Percentiles rank a stretch among this genome's conserved stretches.
Conservation (phyloP, 2,888 invertebrate genomes). For the Thalpophila matura region DNA sequence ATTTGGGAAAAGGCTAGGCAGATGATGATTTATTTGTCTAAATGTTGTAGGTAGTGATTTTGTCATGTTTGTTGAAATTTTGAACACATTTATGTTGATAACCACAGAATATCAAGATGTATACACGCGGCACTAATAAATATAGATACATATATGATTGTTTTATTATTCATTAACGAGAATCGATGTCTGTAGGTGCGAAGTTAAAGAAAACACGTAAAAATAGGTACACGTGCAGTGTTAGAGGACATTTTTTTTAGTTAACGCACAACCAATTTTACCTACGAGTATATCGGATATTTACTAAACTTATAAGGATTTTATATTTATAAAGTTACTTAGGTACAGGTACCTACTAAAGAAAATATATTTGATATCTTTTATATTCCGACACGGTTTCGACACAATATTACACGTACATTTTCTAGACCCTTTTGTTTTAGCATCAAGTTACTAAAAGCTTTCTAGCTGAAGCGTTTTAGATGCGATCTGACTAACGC, state of each 20-base stretch:
- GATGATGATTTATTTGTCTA: no score
- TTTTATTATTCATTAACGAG: no score
- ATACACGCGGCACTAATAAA: no score
- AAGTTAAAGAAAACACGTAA: no score
- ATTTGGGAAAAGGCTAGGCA: no score
- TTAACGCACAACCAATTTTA: not conserved
- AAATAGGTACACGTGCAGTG: no score
- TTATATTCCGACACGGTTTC: conserved; percentile 31
- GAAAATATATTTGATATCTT: conserved; percentile 34
- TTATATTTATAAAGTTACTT: conserved; percentile 29
- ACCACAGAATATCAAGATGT: no score
- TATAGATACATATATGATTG: no score
- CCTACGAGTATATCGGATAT: conserved; percentile 6
- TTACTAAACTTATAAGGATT: conserved; percentile 9
- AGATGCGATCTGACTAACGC: conserved; percentile 1
- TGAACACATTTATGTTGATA: no score
- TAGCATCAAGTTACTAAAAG: conserved; percentile 43
- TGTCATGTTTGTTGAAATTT: no score
- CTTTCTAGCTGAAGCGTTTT: conserved; percentile 29
- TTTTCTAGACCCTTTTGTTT: conserved; percentile 44
- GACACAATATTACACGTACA: conserved; percentile 34
- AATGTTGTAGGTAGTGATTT: no score
- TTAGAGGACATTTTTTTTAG: not conserved
- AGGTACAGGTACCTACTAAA: not conserved
- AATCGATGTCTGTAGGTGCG: no score